These are phyloP conservation scores for Amphiura filiformis DNA, from an alignment of 35 echinoderm and acorn worm species.

Conservation along the genomic window DNA sequence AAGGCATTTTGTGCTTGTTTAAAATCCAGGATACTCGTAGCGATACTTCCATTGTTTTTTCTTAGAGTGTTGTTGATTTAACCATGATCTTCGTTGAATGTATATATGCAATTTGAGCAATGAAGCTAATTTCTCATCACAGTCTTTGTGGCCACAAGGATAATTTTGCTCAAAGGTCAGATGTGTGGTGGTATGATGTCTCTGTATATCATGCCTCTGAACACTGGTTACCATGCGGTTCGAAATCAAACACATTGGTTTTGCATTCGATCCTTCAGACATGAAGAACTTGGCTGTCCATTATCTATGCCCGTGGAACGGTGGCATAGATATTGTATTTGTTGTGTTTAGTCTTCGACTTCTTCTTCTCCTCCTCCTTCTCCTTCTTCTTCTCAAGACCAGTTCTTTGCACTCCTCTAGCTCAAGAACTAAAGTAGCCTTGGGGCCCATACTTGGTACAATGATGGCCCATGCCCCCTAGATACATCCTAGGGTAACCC, in stretches of 20 bases:
- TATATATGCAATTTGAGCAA: background rate
- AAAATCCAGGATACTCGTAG: constrained; percentile 33
- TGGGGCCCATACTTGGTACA: too few species aligned
- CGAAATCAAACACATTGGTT: constrained; percentile 34
- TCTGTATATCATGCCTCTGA: background rate
- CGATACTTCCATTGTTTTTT: constrained; percentile 17
- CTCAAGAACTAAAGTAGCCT: too few species aligned
- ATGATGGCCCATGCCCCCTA: too few species aligned
- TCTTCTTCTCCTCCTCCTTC: too few species aligned
- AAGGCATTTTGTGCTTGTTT: constrained; percentile 5
- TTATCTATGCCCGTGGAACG: too few species aligned
- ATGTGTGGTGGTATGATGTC: background rate
- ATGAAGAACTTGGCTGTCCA: too few species aligned
- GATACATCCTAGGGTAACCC: too few species aligned
- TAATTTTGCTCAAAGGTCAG: background rate
- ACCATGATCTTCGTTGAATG: background rate
- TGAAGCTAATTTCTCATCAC: background rate
- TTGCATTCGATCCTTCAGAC: too few species aligned
- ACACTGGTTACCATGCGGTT: constrained; percentile 6
- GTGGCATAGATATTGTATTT: too few species aligned
- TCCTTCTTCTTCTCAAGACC: too few species aligned
- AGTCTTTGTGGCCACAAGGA: background rate
- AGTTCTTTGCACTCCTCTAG: too few species aligned
- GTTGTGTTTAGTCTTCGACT: too few species aligned
- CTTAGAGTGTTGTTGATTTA: constrained; percentile 8